Evolutionary conservation across 2,888 invertebrate genomes (phyloP).

Genomic region (Esperia sulphurella): DNA sequence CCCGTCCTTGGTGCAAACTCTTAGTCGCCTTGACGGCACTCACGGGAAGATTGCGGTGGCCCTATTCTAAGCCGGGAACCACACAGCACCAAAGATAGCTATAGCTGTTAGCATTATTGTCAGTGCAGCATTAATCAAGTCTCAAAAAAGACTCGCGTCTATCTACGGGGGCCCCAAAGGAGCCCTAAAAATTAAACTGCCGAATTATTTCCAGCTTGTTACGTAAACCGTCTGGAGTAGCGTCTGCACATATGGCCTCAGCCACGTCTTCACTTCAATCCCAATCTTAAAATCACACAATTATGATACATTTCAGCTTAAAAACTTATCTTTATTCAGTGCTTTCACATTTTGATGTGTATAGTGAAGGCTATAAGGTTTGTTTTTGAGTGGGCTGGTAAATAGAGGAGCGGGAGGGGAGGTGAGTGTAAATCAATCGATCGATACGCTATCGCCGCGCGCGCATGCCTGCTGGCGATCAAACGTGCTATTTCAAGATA

Average conservation of each 20-base stretch:
- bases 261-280: not conserved
- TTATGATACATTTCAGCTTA: too few relatives aligned
- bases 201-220: not conserved
- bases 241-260: slow-evolving; percentile 1
- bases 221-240: not conserved
- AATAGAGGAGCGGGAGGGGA: not conserved
- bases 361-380: not conserved
- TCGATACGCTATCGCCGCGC: slow-evolving; percentile 12
- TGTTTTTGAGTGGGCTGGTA: not conserved
- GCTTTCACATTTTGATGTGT: too few relatives aligned
- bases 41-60: too few relatives aligned
- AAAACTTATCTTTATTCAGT: too few relatives aligned
- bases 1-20: too few relatives aligned
- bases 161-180: not conserved
- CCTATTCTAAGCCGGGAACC: too few relatives aligned
- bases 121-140: too few relatives aligned
- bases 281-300: too few relatives aligned
- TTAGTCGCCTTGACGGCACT: too few relatives aligned
- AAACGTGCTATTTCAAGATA: slow-evolving; percentile 15
- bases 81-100: too few relatives aligned
- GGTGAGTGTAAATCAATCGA: slow-evolving; percentile 9
- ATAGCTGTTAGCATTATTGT: too few relatives aligned
- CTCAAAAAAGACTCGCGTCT: too few relatives aligned
- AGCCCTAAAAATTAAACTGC: not conserved
- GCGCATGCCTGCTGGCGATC: slow-evolving; percentile 16